Conservation (phyloP, 2,113 vertebrate species). For the Calyptomena viridis region DNA sequence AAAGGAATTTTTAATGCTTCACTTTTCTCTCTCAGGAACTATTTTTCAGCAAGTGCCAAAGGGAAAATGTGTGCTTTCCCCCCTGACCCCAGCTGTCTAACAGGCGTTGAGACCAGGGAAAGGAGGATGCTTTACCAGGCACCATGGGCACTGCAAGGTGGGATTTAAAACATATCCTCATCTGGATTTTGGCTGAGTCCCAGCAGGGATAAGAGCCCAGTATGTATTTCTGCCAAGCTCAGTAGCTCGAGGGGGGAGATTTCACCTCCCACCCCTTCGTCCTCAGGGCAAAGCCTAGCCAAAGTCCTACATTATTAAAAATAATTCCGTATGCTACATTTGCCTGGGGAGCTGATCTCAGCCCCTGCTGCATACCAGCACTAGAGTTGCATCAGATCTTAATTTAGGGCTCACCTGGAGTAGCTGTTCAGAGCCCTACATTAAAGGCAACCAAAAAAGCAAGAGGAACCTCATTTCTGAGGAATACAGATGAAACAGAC, state of each 20-base stretch:
- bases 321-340: neutral
- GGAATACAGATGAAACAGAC: neutral
- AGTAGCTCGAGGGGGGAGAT: neutral
- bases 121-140: neutral
- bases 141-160: neutral
- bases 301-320: neutral
- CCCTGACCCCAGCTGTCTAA: neutral
- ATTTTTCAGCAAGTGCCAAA: neutral
- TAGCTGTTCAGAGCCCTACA: neutral
- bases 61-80: neutral
- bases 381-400: neutral
- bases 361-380: accelerated
- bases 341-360: neutral
- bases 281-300: neutral
- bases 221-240: neutral
- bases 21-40: neutral
- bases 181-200: neutral
- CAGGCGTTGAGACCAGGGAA: neutral
- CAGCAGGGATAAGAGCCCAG: neutral
- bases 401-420: neutral
- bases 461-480: neutral
- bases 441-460: neutral
- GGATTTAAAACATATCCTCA: neutral
- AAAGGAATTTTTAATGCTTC: neutral
- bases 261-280: neutral